These are phyloP conservation scores for Erpetoichthys calabaricus DNA, from an alignment of 2,797 vertebrate genomes.

Conservation along the genomic window DNA sequence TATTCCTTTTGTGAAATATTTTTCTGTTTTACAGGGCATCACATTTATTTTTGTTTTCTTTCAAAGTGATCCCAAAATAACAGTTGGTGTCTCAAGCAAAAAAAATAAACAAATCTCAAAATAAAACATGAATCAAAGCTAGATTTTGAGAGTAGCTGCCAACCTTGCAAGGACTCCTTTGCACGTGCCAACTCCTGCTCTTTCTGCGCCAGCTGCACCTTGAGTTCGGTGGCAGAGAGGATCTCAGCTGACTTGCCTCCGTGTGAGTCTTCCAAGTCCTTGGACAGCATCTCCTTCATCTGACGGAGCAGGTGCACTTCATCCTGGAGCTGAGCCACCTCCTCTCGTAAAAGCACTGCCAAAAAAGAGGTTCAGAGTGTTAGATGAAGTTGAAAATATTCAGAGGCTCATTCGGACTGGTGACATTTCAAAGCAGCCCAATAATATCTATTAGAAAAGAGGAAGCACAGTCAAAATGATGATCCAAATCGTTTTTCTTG, in stretches of 20 bases:
- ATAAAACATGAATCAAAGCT: too few species aligned
- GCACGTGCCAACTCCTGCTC: constrained; percentile 86
- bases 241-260: constrained; percentile 74
- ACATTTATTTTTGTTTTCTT: too few species aligned
- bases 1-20: too few species aligned
- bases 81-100: too few species aligned
- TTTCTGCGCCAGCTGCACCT: constrained; percentile 86
- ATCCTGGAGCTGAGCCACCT: constrained; percentile 89
- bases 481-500: too few species aligned
- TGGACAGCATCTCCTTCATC: constrained; percentile 95
- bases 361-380: constrained; percentile 16
- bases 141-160: constrained; percentile 17
- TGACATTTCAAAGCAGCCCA: too few species aligned
- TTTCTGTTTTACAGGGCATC: too few species aligned
- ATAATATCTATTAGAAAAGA: too few species aligned
- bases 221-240: constrained; percentile 82
- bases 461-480: too few species aligned
- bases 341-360: constrained; percentile 81
- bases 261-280: constrained; percentile 84
- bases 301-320: constrained; percentile 85
- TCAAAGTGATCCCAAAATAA: too few species aligned
- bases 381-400: background rate
- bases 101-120: too few species aligned
- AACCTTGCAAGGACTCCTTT: constrained; percentile 92
- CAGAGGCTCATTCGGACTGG: too few species aligned